phyloP scores from a whole-genome alignment of 1,140 invertebrate genomes.

The Drosophila simulans region DNA sequence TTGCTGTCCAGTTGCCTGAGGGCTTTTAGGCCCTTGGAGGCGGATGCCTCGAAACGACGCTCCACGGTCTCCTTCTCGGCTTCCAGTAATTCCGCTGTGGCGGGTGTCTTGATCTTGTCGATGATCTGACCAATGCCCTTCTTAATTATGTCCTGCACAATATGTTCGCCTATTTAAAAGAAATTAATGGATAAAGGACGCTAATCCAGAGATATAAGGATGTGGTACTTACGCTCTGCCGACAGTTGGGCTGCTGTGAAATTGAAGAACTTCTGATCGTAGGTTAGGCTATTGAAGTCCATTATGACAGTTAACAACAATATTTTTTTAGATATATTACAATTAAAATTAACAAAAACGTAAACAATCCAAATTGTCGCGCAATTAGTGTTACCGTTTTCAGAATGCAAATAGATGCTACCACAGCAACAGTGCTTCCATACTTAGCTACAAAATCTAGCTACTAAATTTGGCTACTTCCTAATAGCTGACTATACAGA shows the following conservation, averaged over 20 bases:
- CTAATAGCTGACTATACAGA: too few species aligned
- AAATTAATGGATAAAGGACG: not conserved
- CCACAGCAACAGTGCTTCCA: not conserved
- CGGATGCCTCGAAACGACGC: not conserved
- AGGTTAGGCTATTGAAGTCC: slow-evolving; percentile 1
- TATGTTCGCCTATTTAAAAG: not conserved
- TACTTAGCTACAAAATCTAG: not conserved
- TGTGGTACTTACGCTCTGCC: slow-evolving; percentile 1
- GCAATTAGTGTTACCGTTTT: slow-evolving; percentile 5
- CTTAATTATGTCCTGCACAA: slow-evolving; percentile 3
- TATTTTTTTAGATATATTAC: too few species aligned
- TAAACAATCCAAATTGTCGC: not conserved
- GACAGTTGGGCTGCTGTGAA: slow-evolving; percentile 1
- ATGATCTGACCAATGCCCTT: not conserved
- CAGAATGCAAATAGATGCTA: not conserved
- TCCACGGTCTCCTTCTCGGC: not conserved
- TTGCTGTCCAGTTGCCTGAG: not conserved
- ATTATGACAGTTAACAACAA: not conserved
- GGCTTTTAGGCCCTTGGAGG: not conserved
- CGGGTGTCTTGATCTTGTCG: not conserved
- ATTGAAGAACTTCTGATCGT: slow-evolving; percentile 7
- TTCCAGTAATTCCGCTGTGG: slow-evolving; percentile 2
- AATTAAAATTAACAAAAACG: not conserved
- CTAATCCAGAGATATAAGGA: too few species aligned
- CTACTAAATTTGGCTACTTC: not conserved